Evolutionary conservation across 1,140 invertebrate species (phyloP).

Genomic region (Dufourea novaeangliae): DNA sequence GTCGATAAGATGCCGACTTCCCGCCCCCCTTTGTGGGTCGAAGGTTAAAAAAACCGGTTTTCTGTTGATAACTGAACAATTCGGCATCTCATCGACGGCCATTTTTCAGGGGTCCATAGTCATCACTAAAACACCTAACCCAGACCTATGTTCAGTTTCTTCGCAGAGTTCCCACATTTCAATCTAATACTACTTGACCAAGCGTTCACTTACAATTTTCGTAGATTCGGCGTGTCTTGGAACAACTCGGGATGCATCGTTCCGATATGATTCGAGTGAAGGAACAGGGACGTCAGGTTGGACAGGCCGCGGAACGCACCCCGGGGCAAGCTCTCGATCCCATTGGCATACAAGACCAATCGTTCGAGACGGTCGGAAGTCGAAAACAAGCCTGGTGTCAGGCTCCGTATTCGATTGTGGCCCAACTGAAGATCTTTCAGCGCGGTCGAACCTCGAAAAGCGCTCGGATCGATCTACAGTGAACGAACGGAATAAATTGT

Average conservation of each 20-base stretch:
- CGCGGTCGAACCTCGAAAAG: constrained; percentile 81
- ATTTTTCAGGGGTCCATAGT: too few relatives aligned
- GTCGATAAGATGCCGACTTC: too few relatives aligned
- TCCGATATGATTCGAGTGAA: constrained; percentile 85
- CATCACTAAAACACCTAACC: too few relatives aligned
- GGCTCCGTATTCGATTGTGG: constrained; percentile 82
- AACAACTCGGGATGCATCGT: constrained; percentile 82
- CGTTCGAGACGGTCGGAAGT: constrained; percentile 79
- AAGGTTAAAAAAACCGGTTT: too few relatives aligned
- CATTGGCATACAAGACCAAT: constrained; percentile 85
- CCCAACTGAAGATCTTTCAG: constrained; percentile 84
- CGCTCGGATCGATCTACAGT: constrained; percentile 76
- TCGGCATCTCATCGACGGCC: too few relatives aligned
- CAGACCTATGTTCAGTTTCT: too few relatives aligned
- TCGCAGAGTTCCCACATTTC: too few relatives aligned
- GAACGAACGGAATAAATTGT: not conserved
- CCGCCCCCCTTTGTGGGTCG: too few relatives aligned
- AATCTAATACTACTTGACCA: too few relatives aligned
- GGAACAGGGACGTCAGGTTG: constrained; percentile 83
- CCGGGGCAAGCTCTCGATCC: constrained; percentile 81
- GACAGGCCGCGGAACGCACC: constrained; percentile 82
- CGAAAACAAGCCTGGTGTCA: constrained; percentile 81
- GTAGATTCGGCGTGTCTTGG: constrained; percentile 73
- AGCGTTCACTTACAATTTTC: constrained; percentile 70
- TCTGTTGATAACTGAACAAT: too few relatives aligned